phyloP scores from a whole-genome alignment of 2,888 invertebrate species.

The Agonopterix arenella region DNA sequence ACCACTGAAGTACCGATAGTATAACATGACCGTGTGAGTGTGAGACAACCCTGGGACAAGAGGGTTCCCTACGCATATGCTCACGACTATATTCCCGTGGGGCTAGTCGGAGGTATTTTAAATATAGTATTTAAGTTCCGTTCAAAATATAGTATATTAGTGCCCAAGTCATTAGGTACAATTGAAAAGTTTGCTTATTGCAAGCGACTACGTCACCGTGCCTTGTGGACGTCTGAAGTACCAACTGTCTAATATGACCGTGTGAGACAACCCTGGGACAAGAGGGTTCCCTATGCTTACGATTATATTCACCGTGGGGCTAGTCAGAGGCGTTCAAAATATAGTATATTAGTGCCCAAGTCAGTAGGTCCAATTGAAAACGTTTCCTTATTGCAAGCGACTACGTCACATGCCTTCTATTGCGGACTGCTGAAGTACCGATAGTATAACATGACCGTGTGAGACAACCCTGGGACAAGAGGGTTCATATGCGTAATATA shows the following conservation, averaged over 20 bases:
- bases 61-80: too few relatives aligned
- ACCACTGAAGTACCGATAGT: background rate
- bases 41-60: too few relatives aligned
- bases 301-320: too few relatives aligned
- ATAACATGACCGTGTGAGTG: too few relatives aligned
- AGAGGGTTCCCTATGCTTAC: too few relatives aligned
- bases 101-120: too few relatives aligned
- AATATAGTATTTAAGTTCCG: background rate
- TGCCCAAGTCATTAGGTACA: constrained; percentile 26
- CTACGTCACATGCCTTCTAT: constrained; percentile 41
- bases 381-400: constrained; percentile 55
- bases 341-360: too few relatives aligned
- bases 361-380: constrained; percentile 42
- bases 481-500: too few relatives aligned
- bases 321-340: too few relatives aligned
- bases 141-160: background rate
- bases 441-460: background rate
- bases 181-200: constrained; percentile 65
- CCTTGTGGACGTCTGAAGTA: background rate
- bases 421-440: background rate
- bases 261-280: too few relatives aligned
- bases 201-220: constrained; percentile 45
- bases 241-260: background rate
- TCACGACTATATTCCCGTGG: too few relatives aligned
- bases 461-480: too few relatives aligned